Evolutionary conservation across 1,140 invertebrate species (phyloP), one percentile per base, ranked within the genome.

Genomic region (Megalonaias nervosa): DNA sequence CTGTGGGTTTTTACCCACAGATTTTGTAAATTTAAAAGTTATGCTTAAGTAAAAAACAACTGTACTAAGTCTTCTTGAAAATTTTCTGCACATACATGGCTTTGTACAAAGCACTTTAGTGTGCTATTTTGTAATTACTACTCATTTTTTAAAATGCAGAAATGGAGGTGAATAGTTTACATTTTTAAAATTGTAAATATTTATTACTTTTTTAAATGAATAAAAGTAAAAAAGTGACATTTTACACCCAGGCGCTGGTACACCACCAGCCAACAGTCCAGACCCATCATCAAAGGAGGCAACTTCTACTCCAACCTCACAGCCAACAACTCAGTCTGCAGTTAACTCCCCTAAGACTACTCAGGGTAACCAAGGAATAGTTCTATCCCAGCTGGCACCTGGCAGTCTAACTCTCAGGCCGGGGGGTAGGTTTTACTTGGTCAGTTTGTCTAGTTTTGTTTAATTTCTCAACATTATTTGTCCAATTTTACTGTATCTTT

Each of bases 311-410:
- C 64, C 58, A 68, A 59, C 57, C 21, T 64, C 60, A 13, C 75
- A 71, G 58, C 77, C 85, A 1, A 75, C 85, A 19, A 77, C 75
- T 71, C 84, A 82, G 38, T 65, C 76, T 6, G 83, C 84, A 31
- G 79, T 79, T 16, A 21, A 48, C 12, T 19, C 68, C 56, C 19
- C 61, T 15, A 70, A 67, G 38, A 58, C 67, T 48, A 55, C 58
- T 38, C 38, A 48, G 38, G 38, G 38, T 48, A 48, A 48, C 38
- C 38, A 48, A 48, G 86, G 86, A 13, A 78, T 87, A n/a, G 80
- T 87, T 0, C 82, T 87, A 13, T 84, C 84, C 17, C 86, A 87
- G 75, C 79, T 87, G 19, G 76, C 82, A 17, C 82, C 80, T 58
- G 84, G 74, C 19, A 79, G 73, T 62, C 74, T 85, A 23, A 75